A percentile compares a stretch with the other conserved stretches of the same genome.
These are phyloP conservation scores for Eupeodes corollae DNA, from an alignment of 1,140 invertebrate species.

Conservation along the genomic window DNA sequence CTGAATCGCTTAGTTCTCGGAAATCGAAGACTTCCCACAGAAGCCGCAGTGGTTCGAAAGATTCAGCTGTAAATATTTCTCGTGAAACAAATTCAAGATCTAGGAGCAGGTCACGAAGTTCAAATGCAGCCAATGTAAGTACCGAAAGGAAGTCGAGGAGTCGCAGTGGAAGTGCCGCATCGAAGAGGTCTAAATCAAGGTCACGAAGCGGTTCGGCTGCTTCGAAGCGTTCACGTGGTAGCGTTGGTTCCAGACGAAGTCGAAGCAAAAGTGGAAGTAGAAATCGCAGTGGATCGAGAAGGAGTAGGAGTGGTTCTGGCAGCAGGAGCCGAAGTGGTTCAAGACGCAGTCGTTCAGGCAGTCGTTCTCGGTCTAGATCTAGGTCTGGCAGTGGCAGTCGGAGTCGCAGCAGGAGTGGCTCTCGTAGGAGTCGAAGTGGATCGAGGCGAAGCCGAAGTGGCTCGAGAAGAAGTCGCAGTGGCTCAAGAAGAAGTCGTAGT, in stretches of 20 bases:
- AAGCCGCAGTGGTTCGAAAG: not conserved
- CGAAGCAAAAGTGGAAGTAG: constrained; percentile 26
- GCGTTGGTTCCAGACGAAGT: constrained; percentile 23
- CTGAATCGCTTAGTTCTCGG: too few relatives aligned
- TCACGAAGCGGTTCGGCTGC: constrained; percentile 20
- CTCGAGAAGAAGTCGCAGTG: constrained; percentile 34
- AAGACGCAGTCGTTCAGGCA: constrained; percentile 27
- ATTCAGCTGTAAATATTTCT: not conserved
- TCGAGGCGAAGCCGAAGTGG: constrained; percentile 35
- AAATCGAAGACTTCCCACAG: not conserved
- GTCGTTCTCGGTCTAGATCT: constrained; percentile 21
- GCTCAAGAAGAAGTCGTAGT: constrained; percentile 24
- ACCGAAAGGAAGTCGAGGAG: constrained; percentile 2
- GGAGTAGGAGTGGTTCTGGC: constrained; percentile 12
- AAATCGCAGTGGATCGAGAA: not conserved
- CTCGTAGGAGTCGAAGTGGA: constrained; percentile 21
- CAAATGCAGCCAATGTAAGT: not conserved
- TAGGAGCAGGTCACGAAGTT: too few relatives aligned
- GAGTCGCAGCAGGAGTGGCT: constrained; percentile 26
- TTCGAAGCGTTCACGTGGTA: constrained; percentile 6
- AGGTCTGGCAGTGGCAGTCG: constrained; percentile 27
- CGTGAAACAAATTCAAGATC: too few relatives aligned
- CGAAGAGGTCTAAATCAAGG: constrained; percentile 28
- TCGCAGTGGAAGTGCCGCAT: constrained; percentile 12
- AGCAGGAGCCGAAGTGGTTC: constrained; percentile 13